Conservation (phyloP, 2,113 vertebrate genomes). For the Mirza zaza region DNA sequence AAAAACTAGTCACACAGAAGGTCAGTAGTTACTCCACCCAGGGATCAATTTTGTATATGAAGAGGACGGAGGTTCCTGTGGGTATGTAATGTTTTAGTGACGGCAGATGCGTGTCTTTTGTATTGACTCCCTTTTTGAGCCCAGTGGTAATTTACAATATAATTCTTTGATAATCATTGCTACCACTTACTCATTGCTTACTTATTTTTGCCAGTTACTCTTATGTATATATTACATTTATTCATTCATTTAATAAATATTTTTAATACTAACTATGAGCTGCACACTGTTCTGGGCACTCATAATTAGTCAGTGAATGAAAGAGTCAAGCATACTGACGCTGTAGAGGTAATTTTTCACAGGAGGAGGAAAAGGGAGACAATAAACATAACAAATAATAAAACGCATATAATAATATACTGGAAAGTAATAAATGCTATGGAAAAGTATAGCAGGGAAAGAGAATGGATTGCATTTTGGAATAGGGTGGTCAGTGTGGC, state of each 20-base stretch:
- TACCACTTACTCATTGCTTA: background rate
- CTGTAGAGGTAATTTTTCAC: background rate
- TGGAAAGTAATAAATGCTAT: background rate
- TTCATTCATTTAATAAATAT: background rate
- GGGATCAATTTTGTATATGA: no score
- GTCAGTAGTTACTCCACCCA: no score
- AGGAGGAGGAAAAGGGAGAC: background rate
- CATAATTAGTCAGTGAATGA: background rate
- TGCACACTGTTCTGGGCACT: background rate
- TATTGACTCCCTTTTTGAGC: background rate
- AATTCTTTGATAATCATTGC: background rate
- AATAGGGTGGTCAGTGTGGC: background rate
- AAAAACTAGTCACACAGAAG: no score
- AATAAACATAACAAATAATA: background rate
- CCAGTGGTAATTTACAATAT: background rate
- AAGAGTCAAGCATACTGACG: background rate
- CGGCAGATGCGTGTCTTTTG: background rate
- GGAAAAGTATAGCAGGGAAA: background rate
- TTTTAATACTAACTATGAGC: background rate
- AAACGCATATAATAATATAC: background rate
- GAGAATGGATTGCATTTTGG: background rate
- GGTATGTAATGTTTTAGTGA: background rate
- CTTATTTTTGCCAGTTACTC: background rate
- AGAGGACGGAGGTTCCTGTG: background rate
- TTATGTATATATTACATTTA: background rate